Evolutionary conservation across 2,888 invertebrate species (phyloP), one percentile per base, ranked within the genome.

Genomic region (Brachyptera risi): DNA sequence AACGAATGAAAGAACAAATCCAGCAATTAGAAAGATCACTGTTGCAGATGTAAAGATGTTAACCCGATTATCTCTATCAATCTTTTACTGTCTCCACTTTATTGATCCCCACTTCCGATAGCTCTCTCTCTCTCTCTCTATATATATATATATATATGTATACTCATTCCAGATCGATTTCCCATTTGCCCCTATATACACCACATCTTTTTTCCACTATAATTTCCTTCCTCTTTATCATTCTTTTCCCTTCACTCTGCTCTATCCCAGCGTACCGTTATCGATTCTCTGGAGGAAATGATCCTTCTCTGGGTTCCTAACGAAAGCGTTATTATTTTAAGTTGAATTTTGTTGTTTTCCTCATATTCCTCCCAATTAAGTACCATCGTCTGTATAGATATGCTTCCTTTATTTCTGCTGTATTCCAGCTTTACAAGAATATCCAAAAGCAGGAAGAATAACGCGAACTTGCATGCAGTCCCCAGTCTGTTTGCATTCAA

Each of bases 301-400:
- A n/a, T n/a, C n/a, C 31, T 7, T 5, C 31, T 31, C 31, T 11
- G 11, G 31, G 5, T 31, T 31, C 31, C 31, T 31, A n/a, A 7
- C 31, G 7, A 31, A 5, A 11, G 31, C 31, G 11, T 31, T 11
- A 31, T 31, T 31, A 31, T 47, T 47, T 47, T 23, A 47, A n/a
- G 47, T 47, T 47, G 24, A 24, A 47, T 47, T 47, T 24, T 4
- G 23, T 23, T 47, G 23, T 47, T 47, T 47, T 47, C 47, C 47
- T 24, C 47, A 47, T 24, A 47, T 47, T 47, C 47, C 24, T n/a
- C 47, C 47, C 47, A 47, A 47, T 47, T 47, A 47, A 24, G 47
- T 24, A 24, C 47, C 47, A 23, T 47, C 19, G 17, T 47, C 47
- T 24, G 23, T 24, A 31, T 24, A 31, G 47, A 24, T 3, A n/a